Percentiles rank a stretch among this genome's conserved stretches.
Evolutionary conservation across 2,797 vertebrate genomes (phyloP).

Genomic region (Pyrocephalus nanus): DNA sequence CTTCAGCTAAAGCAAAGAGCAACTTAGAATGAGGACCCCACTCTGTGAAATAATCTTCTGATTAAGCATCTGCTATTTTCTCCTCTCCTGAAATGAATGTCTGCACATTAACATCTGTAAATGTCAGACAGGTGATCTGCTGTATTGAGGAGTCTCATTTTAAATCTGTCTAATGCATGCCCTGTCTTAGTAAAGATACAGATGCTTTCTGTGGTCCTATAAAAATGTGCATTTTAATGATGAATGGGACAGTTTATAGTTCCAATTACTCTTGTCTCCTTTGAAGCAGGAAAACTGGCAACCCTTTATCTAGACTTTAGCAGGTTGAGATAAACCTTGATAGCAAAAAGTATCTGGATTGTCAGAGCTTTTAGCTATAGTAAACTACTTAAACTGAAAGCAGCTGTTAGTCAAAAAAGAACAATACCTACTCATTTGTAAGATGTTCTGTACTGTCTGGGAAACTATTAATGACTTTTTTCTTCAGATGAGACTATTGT

Average conservation of each 20-base stretch:
- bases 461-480: constrained; percentile 42
- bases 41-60: constrained; percentile 35
- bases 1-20: neutral
- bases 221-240: constrained; percentile 63
- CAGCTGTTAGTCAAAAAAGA: constrained; percentile 68
- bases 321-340: constrained; percentile 76
- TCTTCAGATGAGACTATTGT: constrained; percentile 1
- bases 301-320: constrained; percentile 73
- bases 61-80: neutral
- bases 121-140: constrained; percentile 43
- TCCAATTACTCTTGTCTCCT: constrained; percentile 71
- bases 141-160: constrained; percentile 1
- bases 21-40: neutral
- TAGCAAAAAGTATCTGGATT: constrained; percentile 72
- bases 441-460: constrained; percentile 43
- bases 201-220: constrained; percentile 61
- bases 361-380: constrained; percentile 65
- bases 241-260: constrained; percentile 64
- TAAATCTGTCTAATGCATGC: constrained; percentile 59
- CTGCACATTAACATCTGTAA: constrained; percentile 34
- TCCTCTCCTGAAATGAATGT: neutral
- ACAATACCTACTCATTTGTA: constrained; percentile 65
- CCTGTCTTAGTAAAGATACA: constrained; percentile 53
- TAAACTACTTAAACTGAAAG: constrained; percentile 76
- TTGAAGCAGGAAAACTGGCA: constrained; percentile 77